A percentile compares a stretch with the other conserved stretches of the same genome.
These are phyloP conservation scores for Saccostrea cuccullata DNA, from an alignment of 1,140 invertebrate species.

Conservation along the genomic window DNA sequence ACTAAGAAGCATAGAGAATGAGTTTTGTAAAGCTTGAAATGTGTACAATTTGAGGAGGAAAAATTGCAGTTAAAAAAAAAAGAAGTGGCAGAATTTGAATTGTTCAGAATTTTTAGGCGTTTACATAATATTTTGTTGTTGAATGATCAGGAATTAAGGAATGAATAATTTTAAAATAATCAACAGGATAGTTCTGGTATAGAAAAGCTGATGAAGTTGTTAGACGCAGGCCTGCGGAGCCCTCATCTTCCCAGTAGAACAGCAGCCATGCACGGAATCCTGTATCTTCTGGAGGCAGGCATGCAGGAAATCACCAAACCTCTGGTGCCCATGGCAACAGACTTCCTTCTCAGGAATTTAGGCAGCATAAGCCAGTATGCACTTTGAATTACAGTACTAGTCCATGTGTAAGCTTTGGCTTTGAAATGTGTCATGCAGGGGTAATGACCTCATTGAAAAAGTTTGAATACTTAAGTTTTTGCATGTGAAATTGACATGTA, in stretches of 20 bases:
- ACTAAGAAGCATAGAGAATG: too few species aligned
- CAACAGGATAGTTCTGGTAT: constrained; percentile 70
- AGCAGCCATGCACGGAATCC: constrained; percentile 85
- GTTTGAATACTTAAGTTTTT: too few species aligned
- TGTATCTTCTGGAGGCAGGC: constrained; percentile 85
- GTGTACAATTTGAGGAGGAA: not conserved
- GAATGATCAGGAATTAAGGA: not conserved
- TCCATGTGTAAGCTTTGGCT: too few species aligned
- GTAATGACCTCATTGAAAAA: too few species aligned
- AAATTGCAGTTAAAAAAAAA: too few species aligned
- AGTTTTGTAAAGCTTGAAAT: not conserved
- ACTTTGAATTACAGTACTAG: not conserved
- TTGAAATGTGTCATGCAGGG: too few species aligned
- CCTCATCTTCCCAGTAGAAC: constrained; percentile 84
- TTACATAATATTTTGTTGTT: too few species aligned
- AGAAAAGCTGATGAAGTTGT: constrained; percentile 83
- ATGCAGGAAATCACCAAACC: constrained; percentile 77
- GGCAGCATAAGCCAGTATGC: constrained; percentile 78
- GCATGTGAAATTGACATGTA: too few species aligned
- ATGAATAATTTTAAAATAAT: not conserved
- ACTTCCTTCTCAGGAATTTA: constrained; percentile 86
- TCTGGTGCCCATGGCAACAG: constrained; percentile 83
- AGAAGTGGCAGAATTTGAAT: too few species aligned
- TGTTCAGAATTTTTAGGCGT: too few species aligned
- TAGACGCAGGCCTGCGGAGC: constrained; percentile 84